phyloP scores from a whole-genome alignment of 1,140 invertebrate genomes.

The Macrobrachium nipponense region DNA sequence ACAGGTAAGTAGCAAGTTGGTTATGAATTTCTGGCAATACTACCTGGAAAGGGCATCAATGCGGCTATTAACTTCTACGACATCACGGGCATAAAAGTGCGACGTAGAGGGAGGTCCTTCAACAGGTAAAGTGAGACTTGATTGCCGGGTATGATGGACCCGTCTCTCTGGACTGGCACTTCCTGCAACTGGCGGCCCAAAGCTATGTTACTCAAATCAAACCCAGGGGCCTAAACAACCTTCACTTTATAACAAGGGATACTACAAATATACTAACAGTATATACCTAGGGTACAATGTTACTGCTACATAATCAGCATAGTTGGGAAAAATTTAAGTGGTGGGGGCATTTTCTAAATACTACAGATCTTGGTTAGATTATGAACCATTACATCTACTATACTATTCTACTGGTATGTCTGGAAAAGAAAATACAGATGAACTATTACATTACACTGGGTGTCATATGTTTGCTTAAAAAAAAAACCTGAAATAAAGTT shows the following conservation, averaged over 20 bases:
- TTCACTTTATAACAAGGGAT: background rate
- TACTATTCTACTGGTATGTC: too few species aligned
- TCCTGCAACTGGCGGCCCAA: constrained; percentile 59
- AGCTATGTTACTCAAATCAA: constrained; percentile 30
- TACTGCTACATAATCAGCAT: too few species aligned
- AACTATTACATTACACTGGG: too few species aligned
- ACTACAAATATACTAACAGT: too few species aligned
- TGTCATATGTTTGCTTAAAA: too few species aligned
- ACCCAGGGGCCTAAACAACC: background rate
- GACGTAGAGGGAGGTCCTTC: constrained; percentile 26
- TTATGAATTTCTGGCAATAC: background rate
- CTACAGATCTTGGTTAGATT: too few species aligned
- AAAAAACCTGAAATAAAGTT: too few species aligned
- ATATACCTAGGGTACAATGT: too few species aligned
- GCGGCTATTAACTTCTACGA: constrained; percentile 55
- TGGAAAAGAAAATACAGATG: too few species aligned
- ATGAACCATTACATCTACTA: too few species aligned
- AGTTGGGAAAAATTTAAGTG: too few species aligned
- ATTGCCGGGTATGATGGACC: constrained; percentile 40
- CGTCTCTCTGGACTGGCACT: constrained; percentile 61
- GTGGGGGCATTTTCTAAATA: too few species aligned
- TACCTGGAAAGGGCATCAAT: constrained; percentile 62
- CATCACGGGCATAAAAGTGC: constrained; percentile 39
- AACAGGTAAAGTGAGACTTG: constrained; percentile 55
- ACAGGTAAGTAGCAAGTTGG: background rate